Evolutionary conservation across 2,888 invertebrate genomes (phyloP).

Genomic region (Mellilla xanthometata): DNA sequence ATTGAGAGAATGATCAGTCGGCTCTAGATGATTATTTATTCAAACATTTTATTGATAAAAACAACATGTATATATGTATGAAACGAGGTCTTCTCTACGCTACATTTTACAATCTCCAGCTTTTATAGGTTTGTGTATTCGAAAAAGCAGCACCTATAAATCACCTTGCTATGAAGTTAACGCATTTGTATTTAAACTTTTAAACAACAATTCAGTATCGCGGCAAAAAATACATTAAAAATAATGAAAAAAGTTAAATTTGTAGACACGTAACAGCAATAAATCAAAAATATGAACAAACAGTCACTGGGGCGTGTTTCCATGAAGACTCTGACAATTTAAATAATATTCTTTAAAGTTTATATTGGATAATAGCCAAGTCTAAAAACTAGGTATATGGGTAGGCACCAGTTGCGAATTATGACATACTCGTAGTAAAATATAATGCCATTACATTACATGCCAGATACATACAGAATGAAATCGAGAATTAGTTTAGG

Average conservation of each 20-base stretch:
- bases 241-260: conserved; percentile 21
- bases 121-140: too few species aligned
- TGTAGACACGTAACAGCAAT: conserved; percentile 28
- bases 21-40: too few species aligned
- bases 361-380: conserved; percentile 48
- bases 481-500: conserved; percentile 4
- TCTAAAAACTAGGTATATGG: conserved; percentile 34
- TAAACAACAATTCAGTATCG: neutral
- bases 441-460: conserved; percentile 13
- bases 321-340: conserved; percentile 39
- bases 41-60: too few species aligned
- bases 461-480: conserved; percentile 2
- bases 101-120: too few species aligned
- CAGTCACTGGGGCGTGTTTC: conserved; percentile 26
- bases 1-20: neutral
- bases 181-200: conserved; percentile 5
- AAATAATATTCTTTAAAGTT: conserved; percentile 39
- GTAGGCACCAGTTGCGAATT: conserved; percentile 32
- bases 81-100: too few species aligned
- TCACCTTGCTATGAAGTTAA: conserved; percentile 1
- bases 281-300: conserved; percentile 32
- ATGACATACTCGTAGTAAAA: conserved; percentile 32
- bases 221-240: conserved; percentile 7
- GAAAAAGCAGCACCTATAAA: neutral
- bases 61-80: too few species aligned